Percentiles rank a stretch among this genome's conserved stretches.
Evolutionary conservation across 2,797 vertebrate species (phyloP).

Genomic region (Synaphobranchus kaupii): DNA sequence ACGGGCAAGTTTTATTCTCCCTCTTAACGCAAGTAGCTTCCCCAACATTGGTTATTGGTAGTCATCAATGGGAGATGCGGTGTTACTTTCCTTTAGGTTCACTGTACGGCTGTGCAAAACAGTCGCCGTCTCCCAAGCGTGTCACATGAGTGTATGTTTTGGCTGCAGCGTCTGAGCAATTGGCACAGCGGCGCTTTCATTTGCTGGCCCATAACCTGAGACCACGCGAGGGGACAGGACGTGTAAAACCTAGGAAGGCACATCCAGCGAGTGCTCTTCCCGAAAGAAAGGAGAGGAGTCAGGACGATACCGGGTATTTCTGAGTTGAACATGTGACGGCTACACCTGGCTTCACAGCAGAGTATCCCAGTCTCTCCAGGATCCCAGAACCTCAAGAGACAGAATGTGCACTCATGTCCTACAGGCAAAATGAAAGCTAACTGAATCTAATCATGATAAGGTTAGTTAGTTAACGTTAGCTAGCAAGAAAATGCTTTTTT

Average conservation of each 20-base stretch:
- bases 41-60: background rate
- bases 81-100: background rate
- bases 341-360: background rate
- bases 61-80: background rate
- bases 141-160: background rate
- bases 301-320: background rate
- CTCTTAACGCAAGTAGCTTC: background rate
- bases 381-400: background rate
- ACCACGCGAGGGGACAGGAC: background rate
- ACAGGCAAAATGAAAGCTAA: too few relatives aligned
- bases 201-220: background rate
- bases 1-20: too few relatives aligned
- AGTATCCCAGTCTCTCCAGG: background rate
- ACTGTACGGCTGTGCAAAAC: background rate
- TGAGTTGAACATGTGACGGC: background rate
- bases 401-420: too few relatives aligned
- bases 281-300: background rate
- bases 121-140: background rate
- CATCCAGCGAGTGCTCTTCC: background rate
- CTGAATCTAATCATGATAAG: background rate
- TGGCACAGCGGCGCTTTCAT: background rate
- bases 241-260: background rate
- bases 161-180: background rate
- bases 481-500: background rate
- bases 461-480: background rate